These are phyloP conservation scores for Petrophora chlorosata DNA, from an alignment of 2,888 invertebrate species.

Conservation along the genomic window DNA sequence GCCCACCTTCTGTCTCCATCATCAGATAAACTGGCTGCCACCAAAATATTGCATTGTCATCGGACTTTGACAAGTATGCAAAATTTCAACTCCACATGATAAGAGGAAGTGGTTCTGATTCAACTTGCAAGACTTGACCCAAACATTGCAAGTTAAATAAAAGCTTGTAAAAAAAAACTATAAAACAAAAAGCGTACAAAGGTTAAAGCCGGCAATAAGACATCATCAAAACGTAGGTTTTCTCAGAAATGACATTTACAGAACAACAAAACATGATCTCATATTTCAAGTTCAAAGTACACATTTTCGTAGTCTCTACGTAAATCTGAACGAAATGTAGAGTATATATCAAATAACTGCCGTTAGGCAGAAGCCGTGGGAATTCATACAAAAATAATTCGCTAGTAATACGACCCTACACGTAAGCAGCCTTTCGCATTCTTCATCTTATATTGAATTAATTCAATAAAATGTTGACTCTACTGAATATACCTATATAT, in stretches of 20 bases:
- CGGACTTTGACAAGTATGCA: no score
- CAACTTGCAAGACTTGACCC: no score
- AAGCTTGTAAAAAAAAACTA: neutral
- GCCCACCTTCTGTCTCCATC: no score
- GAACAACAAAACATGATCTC: neutral
- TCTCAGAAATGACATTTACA: neutral
- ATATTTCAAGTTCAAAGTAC: neutral
- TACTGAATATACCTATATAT: no score
- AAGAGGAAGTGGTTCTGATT: no score
- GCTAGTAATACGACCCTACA: slow-evolving; percentile 2
- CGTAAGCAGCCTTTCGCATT: neutral
- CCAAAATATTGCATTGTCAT: no score
- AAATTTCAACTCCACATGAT: no score
- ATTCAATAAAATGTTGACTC: no score
- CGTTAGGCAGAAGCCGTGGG: slow-evolving; percentile 16
- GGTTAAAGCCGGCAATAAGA: slow-evolving; percentile 1
- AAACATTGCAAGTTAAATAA: no score
- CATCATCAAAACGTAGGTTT: slow-evolving; percentile 1
- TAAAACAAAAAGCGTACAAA: neutral
- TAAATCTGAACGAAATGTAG: slow-evolving; percentile 9
- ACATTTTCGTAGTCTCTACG: neutral
- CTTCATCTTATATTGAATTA: neutral
- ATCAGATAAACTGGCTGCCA: no score
- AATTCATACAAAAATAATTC: slow-evolving; percentile 12
- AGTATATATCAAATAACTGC: slow-evolving; percentile 1